A percentile compares a stretch with the other conserved stretches of the same genome.
Evolutionary conservation across 1,140 invertebrate species (phyloP).

Genomic region (Tetragonula clypearis): DNA sequence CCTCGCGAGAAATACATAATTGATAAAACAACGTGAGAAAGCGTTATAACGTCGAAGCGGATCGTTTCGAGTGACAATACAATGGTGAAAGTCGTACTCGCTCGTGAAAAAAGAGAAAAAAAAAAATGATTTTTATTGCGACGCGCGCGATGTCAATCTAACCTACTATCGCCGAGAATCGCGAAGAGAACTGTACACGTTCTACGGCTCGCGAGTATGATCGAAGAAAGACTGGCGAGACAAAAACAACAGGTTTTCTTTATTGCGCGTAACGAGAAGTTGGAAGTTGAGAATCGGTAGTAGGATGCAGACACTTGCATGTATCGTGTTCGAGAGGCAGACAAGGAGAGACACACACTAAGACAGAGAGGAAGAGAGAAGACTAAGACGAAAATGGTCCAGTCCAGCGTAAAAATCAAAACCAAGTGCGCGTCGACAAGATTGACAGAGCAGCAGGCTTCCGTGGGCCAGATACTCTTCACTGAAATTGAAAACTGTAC

Average conservation of each 20-base stretch:
- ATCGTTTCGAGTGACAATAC: background rate
- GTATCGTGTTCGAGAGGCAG: no score
- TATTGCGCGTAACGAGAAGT: background rate
- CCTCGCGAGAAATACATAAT: background rate
- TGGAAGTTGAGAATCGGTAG: background rate
- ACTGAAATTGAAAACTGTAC: no score
- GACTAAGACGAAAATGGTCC: background rate
- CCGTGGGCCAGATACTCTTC: no score
- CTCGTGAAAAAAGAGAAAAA: background rate
- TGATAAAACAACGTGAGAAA: background rate
- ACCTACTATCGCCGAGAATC: constrained; percentile 7
- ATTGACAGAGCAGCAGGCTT: no score
- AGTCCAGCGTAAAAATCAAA: constrained; percentile 23
- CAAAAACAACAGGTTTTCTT: background rate
- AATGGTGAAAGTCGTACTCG: constrained; percentile 13
- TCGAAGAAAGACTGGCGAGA: background rate
- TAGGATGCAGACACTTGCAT: constrained; percentile 19
- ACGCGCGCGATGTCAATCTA: constrained; percentile 14
- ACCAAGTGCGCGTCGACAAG: no score
- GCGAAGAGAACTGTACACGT: background rate
- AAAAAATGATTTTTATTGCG: constrained; percentile 20
- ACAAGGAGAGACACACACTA: no score
- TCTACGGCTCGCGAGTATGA: no score
- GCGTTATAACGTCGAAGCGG: no score
- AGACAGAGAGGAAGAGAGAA: background rate